phyloP scores from a whole-genome alignment of 2,888 invertebrate species.

The Exocentrus adspersus region DNA sequence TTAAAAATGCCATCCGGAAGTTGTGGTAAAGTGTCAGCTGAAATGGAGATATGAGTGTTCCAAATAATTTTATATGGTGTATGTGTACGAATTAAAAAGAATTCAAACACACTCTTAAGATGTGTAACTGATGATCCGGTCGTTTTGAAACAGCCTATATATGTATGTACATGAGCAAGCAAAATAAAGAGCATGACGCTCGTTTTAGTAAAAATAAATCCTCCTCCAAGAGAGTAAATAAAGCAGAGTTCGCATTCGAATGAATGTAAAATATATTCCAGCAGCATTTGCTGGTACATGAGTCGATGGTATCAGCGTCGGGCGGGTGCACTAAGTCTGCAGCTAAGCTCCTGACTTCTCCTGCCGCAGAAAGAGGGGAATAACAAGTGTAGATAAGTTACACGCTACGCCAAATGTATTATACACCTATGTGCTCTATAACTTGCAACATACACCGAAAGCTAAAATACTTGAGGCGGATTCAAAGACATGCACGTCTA shows the following conservation, averaged over 20 bases:
- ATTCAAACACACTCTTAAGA: no score
- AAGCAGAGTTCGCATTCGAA: conserved; percentile 24
- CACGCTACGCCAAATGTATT: conserved; percentile 26
- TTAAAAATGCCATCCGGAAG: no score
- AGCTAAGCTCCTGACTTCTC: conserved; percentile 25
- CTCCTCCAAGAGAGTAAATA: conserved; percentile 15
- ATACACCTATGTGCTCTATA: conserved; percentile 22
- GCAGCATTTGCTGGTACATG: conserved; percentile 25
- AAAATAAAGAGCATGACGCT: conserved; percentile 18
- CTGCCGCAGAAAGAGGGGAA: conserved; percentile 19
- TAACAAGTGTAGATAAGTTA: conserved; percentile 27
- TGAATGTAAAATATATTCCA: conserved; percentile 26
- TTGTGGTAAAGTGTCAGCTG: no score
- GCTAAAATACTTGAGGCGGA: conserved; percentile 14
- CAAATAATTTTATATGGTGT: no score
- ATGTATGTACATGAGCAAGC: neutral
- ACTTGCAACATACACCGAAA: conserved; percentile 20
- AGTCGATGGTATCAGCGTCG: conserved; percentile 21
- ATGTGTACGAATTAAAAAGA: neutral
- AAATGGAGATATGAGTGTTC: no score
- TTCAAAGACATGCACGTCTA: neutral
- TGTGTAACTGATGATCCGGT: no score
- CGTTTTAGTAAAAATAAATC: conserved; percentile 23
- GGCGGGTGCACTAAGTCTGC: conserved; percentile 25
- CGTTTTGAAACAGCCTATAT: neutral